Evolutionary conservation across 2,888 invertebrate species (phyloP).

Genomic region (Limnephilus marmoratus): DNA sequence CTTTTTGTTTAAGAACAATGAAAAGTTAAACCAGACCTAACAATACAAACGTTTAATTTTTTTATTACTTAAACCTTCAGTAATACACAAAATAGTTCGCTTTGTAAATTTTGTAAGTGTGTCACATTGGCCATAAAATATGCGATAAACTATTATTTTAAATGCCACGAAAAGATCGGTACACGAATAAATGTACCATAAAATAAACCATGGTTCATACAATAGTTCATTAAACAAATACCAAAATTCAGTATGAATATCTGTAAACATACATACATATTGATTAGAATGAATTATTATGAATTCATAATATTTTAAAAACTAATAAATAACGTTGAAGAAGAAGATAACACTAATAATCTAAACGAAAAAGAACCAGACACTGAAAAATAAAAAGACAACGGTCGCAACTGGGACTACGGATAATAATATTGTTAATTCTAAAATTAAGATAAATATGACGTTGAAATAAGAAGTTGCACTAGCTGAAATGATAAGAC

Average conservation of each 20-base stretch:
- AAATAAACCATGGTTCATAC: neutral
- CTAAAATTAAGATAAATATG: too few species aligned
- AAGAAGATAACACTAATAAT: too few species aligned
- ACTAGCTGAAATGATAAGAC: too few species aligned
- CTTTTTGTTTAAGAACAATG: neutral
- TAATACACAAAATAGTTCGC: neutral
- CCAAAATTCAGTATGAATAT: neutral
- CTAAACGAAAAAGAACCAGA: too few species aligned
- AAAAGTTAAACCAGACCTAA: neutral
- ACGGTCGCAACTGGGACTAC: too few species aligned
- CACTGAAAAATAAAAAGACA: too few species aligned
- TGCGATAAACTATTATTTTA: neutral
- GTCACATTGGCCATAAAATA: neutral
- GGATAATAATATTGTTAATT: too few species aligned
- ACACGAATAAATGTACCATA: neutral
- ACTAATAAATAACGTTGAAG: too few species aligned
- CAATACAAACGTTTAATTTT: neutral
- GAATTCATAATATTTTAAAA: too few species aligned
- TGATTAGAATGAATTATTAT: neutral
- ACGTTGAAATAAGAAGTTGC: too few species aligned
- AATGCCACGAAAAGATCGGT: neutral
- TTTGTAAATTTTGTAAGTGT: neutral
- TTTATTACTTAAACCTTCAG: neutral
- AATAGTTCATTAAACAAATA: neutral
- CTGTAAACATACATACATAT: neutral